phyloP scores from a whole-genome alignment of 2,888 invertebrate species.

The Linyphia triangularis region DNA sequence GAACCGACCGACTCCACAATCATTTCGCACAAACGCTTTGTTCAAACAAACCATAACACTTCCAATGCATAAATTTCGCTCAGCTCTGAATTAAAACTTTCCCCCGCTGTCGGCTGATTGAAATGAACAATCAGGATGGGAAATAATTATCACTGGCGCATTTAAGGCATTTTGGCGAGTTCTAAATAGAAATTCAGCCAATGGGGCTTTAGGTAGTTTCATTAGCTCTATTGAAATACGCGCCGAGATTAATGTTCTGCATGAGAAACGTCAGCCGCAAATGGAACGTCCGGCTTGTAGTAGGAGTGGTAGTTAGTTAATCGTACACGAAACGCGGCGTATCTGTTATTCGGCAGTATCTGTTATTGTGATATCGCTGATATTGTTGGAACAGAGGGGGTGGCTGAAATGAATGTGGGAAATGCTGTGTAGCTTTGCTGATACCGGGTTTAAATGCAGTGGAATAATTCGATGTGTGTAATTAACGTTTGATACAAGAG shows the following conservation, averaged over 20 bases:
- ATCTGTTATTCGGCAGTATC: neutral
- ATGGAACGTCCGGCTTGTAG: neutral
- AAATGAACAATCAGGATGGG: constrained; percentile 35
- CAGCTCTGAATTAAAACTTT: constrained; percentile 33
- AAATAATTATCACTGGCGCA: constrained; percentile 34
- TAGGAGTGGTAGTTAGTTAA: neutral
- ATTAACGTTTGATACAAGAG: too few relatives aligned
- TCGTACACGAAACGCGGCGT: neutral
- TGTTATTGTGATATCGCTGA: neutral
- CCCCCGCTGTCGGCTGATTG: neutral
- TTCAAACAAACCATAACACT: neutral
- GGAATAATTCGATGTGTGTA: neutral
- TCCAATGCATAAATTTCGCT: neutral
- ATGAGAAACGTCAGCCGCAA: constrained; percentile 41
- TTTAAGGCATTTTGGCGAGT: constrained; percentile 35
- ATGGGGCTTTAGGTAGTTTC: constrained; percentile 6
- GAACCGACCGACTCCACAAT: neutral
- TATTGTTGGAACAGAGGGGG: neutral
- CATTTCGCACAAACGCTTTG: neutral
- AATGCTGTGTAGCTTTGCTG: neutral
- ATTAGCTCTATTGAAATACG: constrained; percentile 29
- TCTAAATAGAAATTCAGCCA: neutral
- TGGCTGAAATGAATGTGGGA: neutral
- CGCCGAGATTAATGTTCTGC: neutral
- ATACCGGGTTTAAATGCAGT: neutral